These are phyloP conservation scores for Meles meles DNA, from an alignment of 2,113 vertebrate species.

Conservation along the genomic window DNA sequence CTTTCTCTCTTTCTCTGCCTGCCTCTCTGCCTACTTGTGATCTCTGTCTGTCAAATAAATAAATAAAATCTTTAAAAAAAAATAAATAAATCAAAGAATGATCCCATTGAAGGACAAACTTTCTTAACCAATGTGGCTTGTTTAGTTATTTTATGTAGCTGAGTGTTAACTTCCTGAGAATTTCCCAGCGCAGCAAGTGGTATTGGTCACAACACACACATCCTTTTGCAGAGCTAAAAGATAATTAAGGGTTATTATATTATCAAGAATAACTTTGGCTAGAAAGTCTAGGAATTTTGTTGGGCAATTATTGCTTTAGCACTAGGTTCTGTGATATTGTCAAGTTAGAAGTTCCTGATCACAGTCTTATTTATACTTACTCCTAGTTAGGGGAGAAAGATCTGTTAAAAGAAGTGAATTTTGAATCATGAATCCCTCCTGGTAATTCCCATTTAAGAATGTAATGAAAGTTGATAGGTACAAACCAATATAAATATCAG, in stretches of 20 bases:
- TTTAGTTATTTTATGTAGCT: not conserved
- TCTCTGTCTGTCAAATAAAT: no score
- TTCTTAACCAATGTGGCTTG: not conserved
- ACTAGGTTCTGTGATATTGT: not conserved
- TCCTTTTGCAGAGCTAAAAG: not conserved
- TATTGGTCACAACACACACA: not conserved
- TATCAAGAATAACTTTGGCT: not conserved
- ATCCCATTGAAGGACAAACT: not conserved
- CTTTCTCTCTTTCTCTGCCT: no score
- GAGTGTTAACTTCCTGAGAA: not conserved
- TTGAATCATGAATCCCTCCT: not conserved
- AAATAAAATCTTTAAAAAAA: no score
- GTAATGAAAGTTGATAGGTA: not conserved
- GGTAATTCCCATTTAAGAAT: not conserved
- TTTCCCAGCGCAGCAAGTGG: not conserved
- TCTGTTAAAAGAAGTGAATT: not conserved
- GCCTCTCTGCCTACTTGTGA: no score
- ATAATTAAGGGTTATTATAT: not conserved
- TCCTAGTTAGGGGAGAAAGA: not conserved
- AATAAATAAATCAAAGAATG: not conserved
- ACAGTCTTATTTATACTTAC: not conserved
- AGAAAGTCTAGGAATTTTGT: not conserved
- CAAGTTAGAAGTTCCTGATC: not conserved
- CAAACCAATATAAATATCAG: not conserved
- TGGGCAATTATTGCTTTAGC: not conserved